These are phyloP conservation scores for Volucella bombylans DNA, from an alignment of 2,888 invertebrate species.

Conservation along the genomic window DNA sequence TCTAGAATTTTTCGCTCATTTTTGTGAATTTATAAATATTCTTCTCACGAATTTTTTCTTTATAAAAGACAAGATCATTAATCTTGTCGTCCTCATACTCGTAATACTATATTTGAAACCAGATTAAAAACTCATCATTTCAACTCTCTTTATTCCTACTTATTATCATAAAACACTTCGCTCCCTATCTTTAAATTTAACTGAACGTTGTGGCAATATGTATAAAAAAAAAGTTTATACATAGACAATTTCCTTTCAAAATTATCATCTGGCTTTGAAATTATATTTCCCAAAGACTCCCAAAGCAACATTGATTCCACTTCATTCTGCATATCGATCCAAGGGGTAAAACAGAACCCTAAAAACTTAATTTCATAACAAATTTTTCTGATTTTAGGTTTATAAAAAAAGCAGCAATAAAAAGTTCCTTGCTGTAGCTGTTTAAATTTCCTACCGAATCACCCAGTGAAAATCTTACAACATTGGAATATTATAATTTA, in stretches of 20 bases:
- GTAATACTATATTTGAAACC: no score
- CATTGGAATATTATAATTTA: constrained; percentile 21
- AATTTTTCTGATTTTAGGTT: constrained; percentile 53
- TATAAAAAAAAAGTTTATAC: no score
- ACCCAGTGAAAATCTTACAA: constrained; percentile 30
- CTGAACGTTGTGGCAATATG: no score
- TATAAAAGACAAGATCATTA: no score
- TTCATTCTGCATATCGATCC: constrained; percentile 55
- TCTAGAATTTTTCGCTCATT: no score
- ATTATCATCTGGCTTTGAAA: background rate
- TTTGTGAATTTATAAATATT: no score
- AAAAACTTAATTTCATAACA: constrained; percentile 7
- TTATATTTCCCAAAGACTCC: background rate
- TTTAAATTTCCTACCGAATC: constrained; percentile 19
- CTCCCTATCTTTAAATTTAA: no score
- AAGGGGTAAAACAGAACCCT: constrained; percentile 9
- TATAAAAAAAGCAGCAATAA: constrained; percentile 30
- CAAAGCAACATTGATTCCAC: constrained; percentile 24
- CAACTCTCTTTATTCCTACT: no score
- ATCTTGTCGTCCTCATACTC: no score
- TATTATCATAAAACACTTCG: no score
- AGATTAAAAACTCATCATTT: no score
- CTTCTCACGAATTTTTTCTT: no score
- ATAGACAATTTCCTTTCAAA: background rate
- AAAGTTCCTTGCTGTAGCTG: constrained; percentile 33